Conservation (phyloP, 2,797 vertebrate genomes). For the Scleropages formosus region DNA sequence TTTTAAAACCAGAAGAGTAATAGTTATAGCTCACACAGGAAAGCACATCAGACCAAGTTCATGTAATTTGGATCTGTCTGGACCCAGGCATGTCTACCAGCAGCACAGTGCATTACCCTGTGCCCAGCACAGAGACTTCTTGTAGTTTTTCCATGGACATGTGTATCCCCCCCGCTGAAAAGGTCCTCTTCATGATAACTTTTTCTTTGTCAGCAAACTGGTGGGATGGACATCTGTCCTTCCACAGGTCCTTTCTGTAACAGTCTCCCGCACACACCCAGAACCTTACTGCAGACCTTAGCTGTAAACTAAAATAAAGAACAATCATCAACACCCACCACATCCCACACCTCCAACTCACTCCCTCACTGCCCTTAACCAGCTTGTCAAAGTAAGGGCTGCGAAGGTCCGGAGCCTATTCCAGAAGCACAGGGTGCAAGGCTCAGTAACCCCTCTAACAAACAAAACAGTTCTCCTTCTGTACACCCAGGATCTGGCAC, state of each 20-base stretch:
- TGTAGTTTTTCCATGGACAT: background rate
- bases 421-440: too few relatives aligned
- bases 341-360: too few relatives aligned
- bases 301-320: background rate
- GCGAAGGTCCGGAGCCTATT: too few relatives aligned
- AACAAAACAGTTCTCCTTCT: too few relatives aligned
- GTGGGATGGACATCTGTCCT: too few relatives aligned
- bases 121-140: too few relatives aligned
- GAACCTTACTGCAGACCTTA: background rate
- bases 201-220: background rate
- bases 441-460: too few relatives aligned
- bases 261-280: background rate
- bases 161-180: constrained; percentile 22
- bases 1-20: background rate
- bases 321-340: background rate
- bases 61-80: background rate
- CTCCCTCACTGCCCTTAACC: too few relatives aligned
- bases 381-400: too few relatives aligned
- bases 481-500: background rate
- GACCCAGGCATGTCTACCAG: background rate
- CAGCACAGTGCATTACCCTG: background rate
- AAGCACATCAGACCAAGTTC: background rate
- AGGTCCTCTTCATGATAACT: constrained; percentile 3
- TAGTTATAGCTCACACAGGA: too few relatives aligned
- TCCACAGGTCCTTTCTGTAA: too few relatives aligned